These are phyloP conservation scores for Leucopternis melanops DNA, from an alignment of 2,113 vertebrate genomes.

Conservation along the genomic window DNA sequence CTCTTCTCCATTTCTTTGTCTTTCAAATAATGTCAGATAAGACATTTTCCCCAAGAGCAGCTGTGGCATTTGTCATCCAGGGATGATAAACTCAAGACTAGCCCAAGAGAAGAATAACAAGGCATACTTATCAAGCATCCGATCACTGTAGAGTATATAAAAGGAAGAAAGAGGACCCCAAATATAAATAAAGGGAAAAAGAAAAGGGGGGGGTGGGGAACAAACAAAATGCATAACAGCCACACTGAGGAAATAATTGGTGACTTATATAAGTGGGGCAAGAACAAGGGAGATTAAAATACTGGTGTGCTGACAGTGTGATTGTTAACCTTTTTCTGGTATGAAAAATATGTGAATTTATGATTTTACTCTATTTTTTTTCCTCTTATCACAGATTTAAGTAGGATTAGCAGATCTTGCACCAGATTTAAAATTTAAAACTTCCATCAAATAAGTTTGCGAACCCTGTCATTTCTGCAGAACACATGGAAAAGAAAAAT, in stretches of 20 bases:
- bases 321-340: neutral
- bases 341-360: neutral
- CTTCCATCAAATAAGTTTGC: neutral
- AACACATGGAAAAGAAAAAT: neutral
- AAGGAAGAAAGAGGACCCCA: neutral
- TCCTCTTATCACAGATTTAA: neutral
- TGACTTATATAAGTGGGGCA: neutral
- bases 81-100: neutral
- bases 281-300: neutral
- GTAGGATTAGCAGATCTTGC: neutral
- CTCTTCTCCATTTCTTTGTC: neutral
- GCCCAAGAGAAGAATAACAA: neutral
- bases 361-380: neutral
- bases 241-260: neutral
- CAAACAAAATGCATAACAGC: neutral
- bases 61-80: neutral
- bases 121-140: neutral
- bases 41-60: neutral
- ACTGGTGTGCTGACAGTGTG: neutral
- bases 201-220: too few relatives aligned
- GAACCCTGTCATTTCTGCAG: neutral
- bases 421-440: neutral
- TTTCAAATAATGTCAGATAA: neutral
- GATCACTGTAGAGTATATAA: neutral
- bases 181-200: neutral